phyloP scores from a whole-genome alignment of 1,140 invertebrate genomes.

The Drosophila arizonae region DNA sequence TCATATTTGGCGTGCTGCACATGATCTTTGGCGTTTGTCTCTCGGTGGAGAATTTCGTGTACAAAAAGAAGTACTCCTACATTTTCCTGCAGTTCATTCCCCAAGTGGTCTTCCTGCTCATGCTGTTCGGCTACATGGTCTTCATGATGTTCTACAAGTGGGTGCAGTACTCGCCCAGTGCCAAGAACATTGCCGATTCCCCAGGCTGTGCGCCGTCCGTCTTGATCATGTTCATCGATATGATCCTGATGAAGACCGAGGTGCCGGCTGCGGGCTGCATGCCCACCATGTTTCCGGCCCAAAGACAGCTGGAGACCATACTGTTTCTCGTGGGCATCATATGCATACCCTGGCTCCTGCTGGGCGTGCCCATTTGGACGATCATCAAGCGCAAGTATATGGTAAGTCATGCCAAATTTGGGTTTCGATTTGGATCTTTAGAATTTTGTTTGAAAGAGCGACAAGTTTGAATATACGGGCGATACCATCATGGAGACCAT shows the following conservation, averaged over 20 bases:
- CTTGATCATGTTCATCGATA: constrained; percentile 95
- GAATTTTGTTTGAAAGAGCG: background rate
- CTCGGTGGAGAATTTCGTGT: constrained; percentile 95
- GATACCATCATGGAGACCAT: constrained; percentile 70
- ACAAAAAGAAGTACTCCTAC: constrained; percentile 90
- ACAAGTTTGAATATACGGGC: constrained; percentile 23
- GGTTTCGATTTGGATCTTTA: no score
- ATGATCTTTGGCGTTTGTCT: constrained; percentile 98
- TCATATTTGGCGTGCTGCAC: constrained; percentile 97
- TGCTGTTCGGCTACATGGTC: constrained; percentile 96
- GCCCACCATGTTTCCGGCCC: constrained; percentile 88
- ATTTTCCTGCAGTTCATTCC: constrained; percentile 96
- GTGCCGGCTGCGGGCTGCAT: constrained; percentile 84
- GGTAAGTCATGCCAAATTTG: background rate
- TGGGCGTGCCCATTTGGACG: constrained; percentile 93
- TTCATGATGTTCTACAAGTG: constrained; percentile 97
- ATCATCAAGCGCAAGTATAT: constrained; percentile 54
- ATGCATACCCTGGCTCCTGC: constrained; percentile 95
- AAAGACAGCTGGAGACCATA: constrained; percentile 88
- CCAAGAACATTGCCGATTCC: constrained; percentile 81
- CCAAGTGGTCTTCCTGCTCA: constrained; percentile 93
- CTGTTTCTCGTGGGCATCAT: constrained; percentile 89
- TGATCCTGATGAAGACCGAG: constrained; percentile 90
- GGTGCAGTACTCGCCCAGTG: constrained; percentile 88
- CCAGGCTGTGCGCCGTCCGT: constrained; percentile 93